These are phyloP conservation scores for Trissoscelio sp. DNA, from an alignment of 2,888 invertebrate genomes.

Conservation along the genomic window DNA sequence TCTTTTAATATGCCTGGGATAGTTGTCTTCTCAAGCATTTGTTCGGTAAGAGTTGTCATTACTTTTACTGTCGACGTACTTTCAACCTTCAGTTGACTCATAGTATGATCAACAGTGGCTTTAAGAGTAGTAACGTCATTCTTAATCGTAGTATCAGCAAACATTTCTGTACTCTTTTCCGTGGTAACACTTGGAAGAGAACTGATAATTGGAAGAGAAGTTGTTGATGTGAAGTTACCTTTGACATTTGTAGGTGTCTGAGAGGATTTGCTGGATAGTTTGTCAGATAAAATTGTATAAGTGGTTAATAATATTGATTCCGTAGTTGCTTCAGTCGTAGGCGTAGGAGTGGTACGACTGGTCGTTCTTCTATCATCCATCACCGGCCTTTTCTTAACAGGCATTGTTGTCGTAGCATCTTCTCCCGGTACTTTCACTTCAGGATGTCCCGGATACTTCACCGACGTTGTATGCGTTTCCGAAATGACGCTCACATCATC, in stretches of 20 bases:
- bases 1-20: conserved; percentile 16
- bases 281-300: conserved; percentile 17
- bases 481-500: conserved; percentile 59
- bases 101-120: conserved; percentile 30
- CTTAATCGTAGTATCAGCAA: conserved; percentile 45
- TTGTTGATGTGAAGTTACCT: neutral
- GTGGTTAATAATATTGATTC: conserved; percentile 44
- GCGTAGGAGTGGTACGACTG: conserved; percentile 45
- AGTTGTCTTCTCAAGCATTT: conserved; percentile 26
- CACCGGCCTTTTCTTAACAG: conserved; percentile 33
- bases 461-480: conserved; percentile 74
- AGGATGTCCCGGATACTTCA: conserved; percentile 71
- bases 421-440: conserved; percentile 67
- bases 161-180: conserved; percentile 47
- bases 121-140: conserved; percentile 62
- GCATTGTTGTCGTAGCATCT: conserved; percentile 18
- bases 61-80: conserved; percentile 20
- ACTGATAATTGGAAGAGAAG: neutral
- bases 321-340: conserved; percentile 44
- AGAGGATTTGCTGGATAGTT: too few relatives aligned
- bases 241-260: too few relatives aligned
- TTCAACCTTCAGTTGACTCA: conserved; percentile 13
- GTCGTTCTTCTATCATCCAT: conserved; percentile 35
- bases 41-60: conserved; percentile 16
- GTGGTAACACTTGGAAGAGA: conserved; percentile 6